Percentiles rank a stretch among this genome's conserved stretches.
These are phyloP conservation scores for Labroides dimidiatus DNA, from an alignment of 2,797 vertebrate species.

Conservation along the genomic window DNA sequence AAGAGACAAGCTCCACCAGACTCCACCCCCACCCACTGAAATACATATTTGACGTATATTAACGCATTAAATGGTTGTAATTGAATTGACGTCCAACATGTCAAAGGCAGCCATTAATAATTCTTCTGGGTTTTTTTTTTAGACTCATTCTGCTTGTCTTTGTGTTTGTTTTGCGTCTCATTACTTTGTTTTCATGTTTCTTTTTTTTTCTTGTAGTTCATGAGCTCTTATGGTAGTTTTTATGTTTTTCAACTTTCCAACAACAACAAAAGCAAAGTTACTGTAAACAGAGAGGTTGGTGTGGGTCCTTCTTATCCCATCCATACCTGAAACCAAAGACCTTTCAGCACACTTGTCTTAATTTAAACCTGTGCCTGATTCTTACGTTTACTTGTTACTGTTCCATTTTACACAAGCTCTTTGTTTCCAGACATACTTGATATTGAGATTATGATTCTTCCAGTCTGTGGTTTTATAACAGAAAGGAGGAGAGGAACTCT, in stretches of 20 bases:
- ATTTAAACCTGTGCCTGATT: background rate
- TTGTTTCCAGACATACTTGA: conserved; percentile 4
- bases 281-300: background rate
- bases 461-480: conserved; percentile 4
- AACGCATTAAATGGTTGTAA: too few species aligned
- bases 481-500: background rate
- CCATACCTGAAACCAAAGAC: conserved; percentile 28
- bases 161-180: background rate
- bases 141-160: too few species aligned
- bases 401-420: conserved; percentile 20
- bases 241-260: background rate
- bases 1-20: too few species aligned
- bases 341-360: background rate
- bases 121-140: too few species aligned
- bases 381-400: conserved; percentile 30
- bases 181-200: background rate
- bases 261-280: background rate
- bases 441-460: background rate
- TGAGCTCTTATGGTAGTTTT: background rate
- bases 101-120: too few species aligned
- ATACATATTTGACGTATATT: too few species aligned
- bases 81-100: too few species aligned
- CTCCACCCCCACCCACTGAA: too few species aligned
- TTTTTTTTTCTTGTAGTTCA: background rate
- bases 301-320: background rate